Evolutionary conservation across 64 coral and sea anemone species (phyloP), one percentile per base, ranked within the genome.

Genomic region (Hydrozoanthus tunicans): DNA sequence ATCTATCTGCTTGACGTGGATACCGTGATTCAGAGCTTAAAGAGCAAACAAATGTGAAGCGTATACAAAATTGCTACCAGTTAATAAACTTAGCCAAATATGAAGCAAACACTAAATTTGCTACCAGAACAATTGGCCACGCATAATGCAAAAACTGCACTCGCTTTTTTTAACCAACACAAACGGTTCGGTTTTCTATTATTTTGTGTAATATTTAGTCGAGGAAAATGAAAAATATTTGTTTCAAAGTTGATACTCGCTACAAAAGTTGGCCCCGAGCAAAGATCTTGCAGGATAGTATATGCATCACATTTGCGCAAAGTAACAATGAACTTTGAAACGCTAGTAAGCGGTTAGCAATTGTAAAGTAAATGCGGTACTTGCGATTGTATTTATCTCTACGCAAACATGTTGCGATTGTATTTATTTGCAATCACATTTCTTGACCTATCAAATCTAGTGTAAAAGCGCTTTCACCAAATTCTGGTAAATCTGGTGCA

Each of bases 301-400:
- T 79, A 59, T 59, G 77, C 77, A 79, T 56, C 77, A 79, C 55
- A 79, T 24, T 79, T 79, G 77, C 77, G 59, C 56, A 59, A 79
- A 79, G 77, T 79, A 79, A 79, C 56, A 59, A 79, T 59, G 56
- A 15, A 79, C 17, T 79, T 79, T 79, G 77, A 79, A 79, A 79
- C 15, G 77, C 77, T 15, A 79, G 17, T 24, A 59, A 79, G 60
- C 77, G 55, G 23, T 59, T 17, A 79, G 77, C 55, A 79, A 79
- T 59, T 79, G 14, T 60, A 79, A 79, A 79, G 77, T 79, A 79
- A 79, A 60, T 79, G 77, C 56, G 17, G 0, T 79, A 79, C 59
- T 59, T 79, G 56, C 77, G 5, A 17, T 59, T 79, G 17, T 59
- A 79, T 79, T 79, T 79, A 59, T 54, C 56, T 79, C 77, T 59